These are phyloP conservation scores for Epinotia ramella DNA, from an alignment of 2,888 invertebrate species.

Conservation along the genomic window DNA sequence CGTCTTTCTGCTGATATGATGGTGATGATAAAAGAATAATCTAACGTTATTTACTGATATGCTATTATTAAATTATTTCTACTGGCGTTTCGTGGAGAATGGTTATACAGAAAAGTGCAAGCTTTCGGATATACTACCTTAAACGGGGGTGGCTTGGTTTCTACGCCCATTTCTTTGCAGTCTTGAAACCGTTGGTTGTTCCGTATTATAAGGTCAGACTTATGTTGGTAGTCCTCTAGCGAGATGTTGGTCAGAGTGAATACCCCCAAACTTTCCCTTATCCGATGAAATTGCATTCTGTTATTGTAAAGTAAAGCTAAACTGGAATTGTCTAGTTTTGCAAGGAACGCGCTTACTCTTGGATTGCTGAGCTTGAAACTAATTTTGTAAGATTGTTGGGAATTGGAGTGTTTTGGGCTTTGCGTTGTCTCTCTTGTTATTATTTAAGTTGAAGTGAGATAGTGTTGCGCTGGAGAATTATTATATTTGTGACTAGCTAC, in stretches of 20 bases:
- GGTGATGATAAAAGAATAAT: too few species aligned
- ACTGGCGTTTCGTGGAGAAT: too few species aligned
- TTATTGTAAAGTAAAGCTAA: conserved; percentile 36
- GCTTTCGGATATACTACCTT: too few species aligned
- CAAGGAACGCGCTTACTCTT: conserved; percentile 1
- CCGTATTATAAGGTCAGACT: background rate
- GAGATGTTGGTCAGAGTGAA: background rate
- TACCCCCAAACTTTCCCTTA: conserved; percentile 30
- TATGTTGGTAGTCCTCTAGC: background rate
- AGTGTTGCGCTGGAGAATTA: background rate
- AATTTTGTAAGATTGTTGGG: conserved; percentile 33
- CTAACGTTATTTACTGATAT: too few species aligned
- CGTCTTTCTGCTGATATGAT: too few species aligned
- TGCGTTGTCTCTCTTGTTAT: background rate
- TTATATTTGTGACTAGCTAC: background rate
- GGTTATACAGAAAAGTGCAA: too few species aligned
- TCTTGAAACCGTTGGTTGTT: too few species aligned
- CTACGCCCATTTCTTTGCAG: too few species aligned
- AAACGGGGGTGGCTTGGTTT: too few species aligned
- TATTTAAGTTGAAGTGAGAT: background rate
- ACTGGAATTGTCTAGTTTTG: conserved; percentile 36
- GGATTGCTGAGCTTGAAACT: conserved; percentile 24
- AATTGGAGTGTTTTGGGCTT: conserved; percentile 1
- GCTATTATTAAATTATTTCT: too few species aligned
- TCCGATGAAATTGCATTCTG: conserved; percentile 44